These are phyloP conservation scores for Agrochola macilenta DNA, from an alignment of 2,888 invertebrate genomes.

Conservation along the genomic window DNA sequence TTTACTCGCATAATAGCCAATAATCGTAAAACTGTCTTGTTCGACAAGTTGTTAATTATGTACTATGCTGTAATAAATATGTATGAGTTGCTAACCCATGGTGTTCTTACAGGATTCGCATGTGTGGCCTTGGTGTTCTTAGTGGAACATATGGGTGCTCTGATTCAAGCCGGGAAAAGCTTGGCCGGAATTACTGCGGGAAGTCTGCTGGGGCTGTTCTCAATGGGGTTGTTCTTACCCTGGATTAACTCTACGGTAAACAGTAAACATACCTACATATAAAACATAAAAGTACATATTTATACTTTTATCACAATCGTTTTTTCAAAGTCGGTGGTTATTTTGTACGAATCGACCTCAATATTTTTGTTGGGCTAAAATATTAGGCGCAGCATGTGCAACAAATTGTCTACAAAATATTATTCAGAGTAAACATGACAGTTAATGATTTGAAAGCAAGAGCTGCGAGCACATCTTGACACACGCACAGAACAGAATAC, in stretches of 20 bases:
- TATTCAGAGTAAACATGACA: not conserved
- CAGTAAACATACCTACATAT: not conserved
- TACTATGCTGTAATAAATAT: not conserved
- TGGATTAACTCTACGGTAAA: constrained; percentile 92
- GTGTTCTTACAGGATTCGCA: constrained; percentile 82
- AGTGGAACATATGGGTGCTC: constrained; percentile 93
- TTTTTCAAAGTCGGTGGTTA: not conserved
- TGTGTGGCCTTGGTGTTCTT: constrained; percentile 93
- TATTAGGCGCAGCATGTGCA: not conserved
- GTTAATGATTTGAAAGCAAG: not conserved
- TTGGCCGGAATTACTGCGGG: constrained; percentile 93
- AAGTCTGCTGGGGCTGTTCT: constrained; percentile 92
- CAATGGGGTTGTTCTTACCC: constrained; percentile 93
- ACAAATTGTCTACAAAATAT: not conserved
- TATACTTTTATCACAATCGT: not conserved
- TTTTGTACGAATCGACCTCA: not conserved
- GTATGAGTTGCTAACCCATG: not conserved
- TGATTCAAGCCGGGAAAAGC: constrained; percentile 93
- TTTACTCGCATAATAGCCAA: constrained; percentile 24
- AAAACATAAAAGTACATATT: not conserved
- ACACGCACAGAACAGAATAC: not conserved
- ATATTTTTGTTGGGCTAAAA: not conserved
- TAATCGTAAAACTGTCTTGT: constrained; percentile 51
- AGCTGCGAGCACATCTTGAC: not conserved
- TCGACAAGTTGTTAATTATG: constrained; percentile 31